Conservation (phyloP, 2,113 vertebrate species). For the Bos javanicus region DNA sequence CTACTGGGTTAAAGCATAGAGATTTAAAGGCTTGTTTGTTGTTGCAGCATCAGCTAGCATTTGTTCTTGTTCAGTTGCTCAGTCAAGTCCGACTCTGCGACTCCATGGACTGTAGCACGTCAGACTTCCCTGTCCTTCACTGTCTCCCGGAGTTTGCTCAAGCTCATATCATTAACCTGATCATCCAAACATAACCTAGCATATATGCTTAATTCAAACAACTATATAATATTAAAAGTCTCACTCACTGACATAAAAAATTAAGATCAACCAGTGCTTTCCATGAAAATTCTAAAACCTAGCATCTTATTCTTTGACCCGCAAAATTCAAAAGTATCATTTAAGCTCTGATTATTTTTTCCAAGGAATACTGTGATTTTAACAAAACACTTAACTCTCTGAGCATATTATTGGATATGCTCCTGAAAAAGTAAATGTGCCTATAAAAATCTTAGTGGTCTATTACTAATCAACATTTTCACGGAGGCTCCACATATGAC, state of each 20-base stretch:
- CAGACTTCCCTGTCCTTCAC: neutral
- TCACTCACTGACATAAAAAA: neutral
- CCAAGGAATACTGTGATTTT: neutral
- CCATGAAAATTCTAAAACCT: neutral
- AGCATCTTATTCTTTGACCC: neutral
- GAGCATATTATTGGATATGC: neutral
- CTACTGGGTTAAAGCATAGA: neutral
- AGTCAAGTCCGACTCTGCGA: fast-evolving
- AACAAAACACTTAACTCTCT: neutral
- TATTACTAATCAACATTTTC: neutral
- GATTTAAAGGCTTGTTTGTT: neutral
- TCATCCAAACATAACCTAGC: neutral
- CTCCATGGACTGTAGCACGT: neutral
- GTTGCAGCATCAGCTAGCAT: neutral
- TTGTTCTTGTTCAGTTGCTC: neutral
- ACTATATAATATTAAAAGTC: neutral
- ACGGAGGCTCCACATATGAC: neutral
- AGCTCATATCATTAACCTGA: neutral
- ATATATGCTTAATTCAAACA: neutral
- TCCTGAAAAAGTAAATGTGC: neutral
- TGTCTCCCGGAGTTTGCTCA: neutral
- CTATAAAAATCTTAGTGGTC: neutral
- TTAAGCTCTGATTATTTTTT: neutral
- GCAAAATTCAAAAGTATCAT: neutral
- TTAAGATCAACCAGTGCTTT: neutral